A percentile compares a stretch with the other conserved stretches of the same genome.
phyloP scores from a whole-genome alignment of 2,113 vertebrate genomes.

The Motacilla tschutschensis region DNA sequence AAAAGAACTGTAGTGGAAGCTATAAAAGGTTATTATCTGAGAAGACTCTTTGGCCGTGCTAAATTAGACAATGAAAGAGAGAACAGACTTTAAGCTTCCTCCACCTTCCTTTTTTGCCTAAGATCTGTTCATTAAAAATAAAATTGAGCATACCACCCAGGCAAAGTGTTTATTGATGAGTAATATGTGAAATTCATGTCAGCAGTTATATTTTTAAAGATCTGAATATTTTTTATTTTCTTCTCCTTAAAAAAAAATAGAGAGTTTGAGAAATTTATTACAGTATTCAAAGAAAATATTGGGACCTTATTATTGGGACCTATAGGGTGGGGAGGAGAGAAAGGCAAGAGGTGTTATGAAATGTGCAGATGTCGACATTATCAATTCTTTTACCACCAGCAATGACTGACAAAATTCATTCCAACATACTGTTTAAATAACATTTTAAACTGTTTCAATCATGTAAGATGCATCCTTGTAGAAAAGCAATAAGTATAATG shows the following conservation, averaged over 20 bases:
- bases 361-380: neutral
- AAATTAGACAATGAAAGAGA: neutral
- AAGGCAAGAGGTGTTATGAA: neutral
- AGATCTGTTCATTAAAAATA: neutral
- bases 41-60: neutral
- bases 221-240: neutral
- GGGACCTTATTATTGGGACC: neutral
- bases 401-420: neutral
- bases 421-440: neutral
- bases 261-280: neutral
- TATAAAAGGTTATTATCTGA: neutral
- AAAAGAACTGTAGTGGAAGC: neutral
- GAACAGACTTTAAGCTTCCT: neutral
- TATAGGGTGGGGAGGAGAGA: neutral
- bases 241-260: neutral
- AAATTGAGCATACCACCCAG: neutral
- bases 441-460: neutral
- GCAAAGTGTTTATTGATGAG: neutral
- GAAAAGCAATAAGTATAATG: neutral
- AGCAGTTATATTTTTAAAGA: neutral
- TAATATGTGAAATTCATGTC: slow-evolving; percentile 6
- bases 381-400: neutral
- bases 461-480: neutral
- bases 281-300: neutral
- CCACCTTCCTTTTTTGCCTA: neutral